A percentile compares a stretch with the other conserved stretches of the same genome.
These are phyloP conservation scores for Poeciliopsis turneri DNA, from an alignment of 2,797 vertebrate genomes.

Conservation along the genomic window DNA sequence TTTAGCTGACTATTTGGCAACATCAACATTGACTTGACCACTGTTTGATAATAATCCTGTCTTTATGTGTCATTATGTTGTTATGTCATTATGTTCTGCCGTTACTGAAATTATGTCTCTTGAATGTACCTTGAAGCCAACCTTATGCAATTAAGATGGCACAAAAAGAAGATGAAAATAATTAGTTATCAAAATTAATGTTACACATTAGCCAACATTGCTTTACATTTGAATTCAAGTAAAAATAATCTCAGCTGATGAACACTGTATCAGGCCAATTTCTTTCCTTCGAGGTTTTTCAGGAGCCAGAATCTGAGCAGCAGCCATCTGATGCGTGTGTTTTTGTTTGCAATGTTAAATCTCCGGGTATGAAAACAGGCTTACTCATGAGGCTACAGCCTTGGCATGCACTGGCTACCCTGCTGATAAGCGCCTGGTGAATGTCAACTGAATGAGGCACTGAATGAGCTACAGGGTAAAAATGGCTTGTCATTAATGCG, in stretches of 20 bases:
- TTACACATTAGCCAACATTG: not conserved
- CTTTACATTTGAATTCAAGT: not conserved
- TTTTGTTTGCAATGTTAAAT: constrained; percentile 50
- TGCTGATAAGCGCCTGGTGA: constrained; percentile 47
- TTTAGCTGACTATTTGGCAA: too few species aligned
- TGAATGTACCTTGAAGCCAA: constrained; percentile 16
- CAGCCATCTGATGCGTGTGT: constrained; percentile 41
- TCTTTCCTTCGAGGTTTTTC: constrained; percentile 19
- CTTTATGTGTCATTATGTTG: too few species aligned
- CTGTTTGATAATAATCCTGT: too few species aligned
- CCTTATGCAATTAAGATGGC: constrained; percentile 22
- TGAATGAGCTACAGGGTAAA: constrained; percentile 43
- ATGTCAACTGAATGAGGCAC: constrained; percentile 58
- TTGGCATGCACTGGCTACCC: constrained; percentile 34
- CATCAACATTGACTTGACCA: too few species aligned
- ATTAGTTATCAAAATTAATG: not conserved
- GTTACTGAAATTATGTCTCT: not conserved
- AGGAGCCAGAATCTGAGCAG: constrained; percentile 34
- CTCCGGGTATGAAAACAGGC: constrained; percentile 43
- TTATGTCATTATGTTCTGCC: too few species aligned
- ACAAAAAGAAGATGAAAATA: not conserved
- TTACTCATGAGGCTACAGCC: constrained; percentile 44
- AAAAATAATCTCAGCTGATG: constrained; percentile 5
- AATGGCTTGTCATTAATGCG: constrained; percentile 43
- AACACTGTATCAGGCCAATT: constrained; percentile 22